Percentiles rank a stretch among this genome's conserved stretches.
phyloP scores from a whole-genome alignment of 2,797 vertebrate species.

The Streptopelia turtur region DNA sequence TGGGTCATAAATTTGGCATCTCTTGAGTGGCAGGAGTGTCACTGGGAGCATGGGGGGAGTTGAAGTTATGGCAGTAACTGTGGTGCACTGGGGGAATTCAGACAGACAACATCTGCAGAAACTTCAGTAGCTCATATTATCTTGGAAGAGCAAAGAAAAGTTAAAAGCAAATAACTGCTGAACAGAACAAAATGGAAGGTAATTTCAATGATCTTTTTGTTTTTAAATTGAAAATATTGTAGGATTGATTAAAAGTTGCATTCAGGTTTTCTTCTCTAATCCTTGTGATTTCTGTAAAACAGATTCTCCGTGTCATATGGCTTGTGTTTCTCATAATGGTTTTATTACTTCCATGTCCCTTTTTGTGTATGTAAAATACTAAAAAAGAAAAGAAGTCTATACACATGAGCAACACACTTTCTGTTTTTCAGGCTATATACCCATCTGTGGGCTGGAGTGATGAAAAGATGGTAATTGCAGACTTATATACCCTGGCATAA shows the following conservation, averaged over 20 bases:
- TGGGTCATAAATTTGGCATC: neutral
- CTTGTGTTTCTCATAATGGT: neutral
- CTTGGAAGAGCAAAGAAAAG: neutral
- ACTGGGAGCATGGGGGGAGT: neutral
- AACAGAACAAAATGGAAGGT: neutral
- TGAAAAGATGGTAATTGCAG: neutral
- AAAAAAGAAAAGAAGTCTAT: neutral
- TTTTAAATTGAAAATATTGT: neutral
- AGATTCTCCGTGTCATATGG: neutral
- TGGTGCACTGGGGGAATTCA: neutral
- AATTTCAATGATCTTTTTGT: neutral
- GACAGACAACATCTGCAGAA: neutral
- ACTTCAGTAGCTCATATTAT: neutral
- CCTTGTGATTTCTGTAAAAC: neutral
- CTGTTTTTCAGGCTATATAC: neutral
- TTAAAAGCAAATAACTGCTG: neutral
- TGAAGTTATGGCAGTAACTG: neutral
- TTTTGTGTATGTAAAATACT: neutral
- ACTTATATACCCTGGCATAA: neutral
- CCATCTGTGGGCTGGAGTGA: neutral
- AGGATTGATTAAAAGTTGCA: neutral
- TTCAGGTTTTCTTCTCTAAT: neutral
- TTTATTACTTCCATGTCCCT: neutral
- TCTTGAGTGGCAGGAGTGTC: neutral
- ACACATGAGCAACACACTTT: neutral